A percentile compares a stretch with the other conserved stretches of the same genome.
Evolutionary conservation across 1,140 invertebrate genomes (phyloP).

Genomic region (Heliconius melpomene): DNA sequence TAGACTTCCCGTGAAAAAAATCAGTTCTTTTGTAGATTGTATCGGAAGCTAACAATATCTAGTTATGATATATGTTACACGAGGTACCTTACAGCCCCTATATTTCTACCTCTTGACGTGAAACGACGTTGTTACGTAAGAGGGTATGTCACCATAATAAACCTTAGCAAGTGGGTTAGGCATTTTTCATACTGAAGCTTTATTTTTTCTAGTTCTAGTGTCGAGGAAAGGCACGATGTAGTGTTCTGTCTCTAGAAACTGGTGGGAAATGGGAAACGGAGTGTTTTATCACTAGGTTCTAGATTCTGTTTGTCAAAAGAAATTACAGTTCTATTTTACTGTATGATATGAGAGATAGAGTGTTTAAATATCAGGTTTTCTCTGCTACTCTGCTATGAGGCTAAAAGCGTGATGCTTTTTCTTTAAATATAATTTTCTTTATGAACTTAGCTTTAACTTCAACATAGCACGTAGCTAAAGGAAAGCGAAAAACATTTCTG

Average conservation of each 20-base stretch:
- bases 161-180: conserved; percentile 15
- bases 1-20: neutral
- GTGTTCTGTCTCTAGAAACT: neutral
- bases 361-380: neutral
- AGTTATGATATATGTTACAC: conserved; percentile 6
- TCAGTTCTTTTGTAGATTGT: neutral
- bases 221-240: neutral
- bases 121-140: conserved; percentile 26
- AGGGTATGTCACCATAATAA: conserved; percentile 30
- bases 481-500: conserved; percentile 19
- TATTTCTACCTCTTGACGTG: conserved; percentile 16
- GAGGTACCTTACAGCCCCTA: conserved; percentile 2
- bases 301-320: neutral
- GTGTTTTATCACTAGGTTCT: neutral
- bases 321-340: too few species aligned
- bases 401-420: neutral
- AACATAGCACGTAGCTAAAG: conserved; percentile 4
- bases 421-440: neutral
- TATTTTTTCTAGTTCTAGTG: neutral
- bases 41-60: neutral
- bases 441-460: neutral
- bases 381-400: neutral
- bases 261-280: neutral
- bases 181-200: neutral
- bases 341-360: neutral